Conservation (phyloP, 2,113 vertebrate genomes). For the Lepidothrix coronata region DNA sequence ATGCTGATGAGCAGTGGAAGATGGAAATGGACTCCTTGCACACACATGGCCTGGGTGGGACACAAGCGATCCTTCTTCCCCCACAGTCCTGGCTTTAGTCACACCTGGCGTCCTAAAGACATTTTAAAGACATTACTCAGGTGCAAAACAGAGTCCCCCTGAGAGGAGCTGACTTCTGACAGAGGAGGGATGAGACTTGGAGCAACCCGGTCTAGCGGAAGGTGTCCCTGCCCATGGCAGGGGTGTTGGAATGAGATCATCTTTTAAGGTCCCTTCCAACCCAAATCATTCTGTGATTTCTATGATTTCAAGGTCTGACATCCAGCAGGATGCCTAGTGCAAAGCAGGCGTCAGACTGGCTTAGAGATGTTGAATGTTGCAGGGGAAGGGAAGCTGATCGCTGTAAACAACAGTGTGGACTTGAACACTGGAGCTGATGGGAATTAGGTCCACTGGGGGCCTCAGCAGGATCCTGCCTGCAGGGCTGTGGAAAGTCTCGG, state of each 20-base stretch:
- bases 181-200: not conserved
- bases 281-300: not conserved
- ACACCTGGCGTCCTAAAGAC: not conserved
- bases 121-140: not conserved
- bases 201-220: not conserved
- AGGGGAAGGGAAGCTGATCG: not conserved
- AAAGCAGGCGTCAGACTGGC: not conserved
- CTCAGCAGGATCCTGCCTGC: not conserved
- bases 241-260: not conserved
- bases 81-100: not conserved
- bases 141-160: not conserved
- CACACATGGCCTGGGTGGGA: not conserved
- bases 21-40: not conserved
- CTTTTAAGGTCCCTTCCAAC: not conserved
- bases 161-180: not conserved
- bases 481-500: not conserved
- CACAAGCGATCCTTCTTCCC: not conserved
- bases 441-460: not conserved
- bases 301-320: not conserved
- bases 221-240: not conserved
- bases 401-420: not conserved
- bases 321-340: not conserved
- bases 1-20: not conserved
- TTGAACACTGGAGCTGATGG: not conserved
- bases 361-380: fast-evolving